phyloP scores from a whole-genome alignment of 2,888 invertebrate genomes.

The Macrophya annulata region DNA sequence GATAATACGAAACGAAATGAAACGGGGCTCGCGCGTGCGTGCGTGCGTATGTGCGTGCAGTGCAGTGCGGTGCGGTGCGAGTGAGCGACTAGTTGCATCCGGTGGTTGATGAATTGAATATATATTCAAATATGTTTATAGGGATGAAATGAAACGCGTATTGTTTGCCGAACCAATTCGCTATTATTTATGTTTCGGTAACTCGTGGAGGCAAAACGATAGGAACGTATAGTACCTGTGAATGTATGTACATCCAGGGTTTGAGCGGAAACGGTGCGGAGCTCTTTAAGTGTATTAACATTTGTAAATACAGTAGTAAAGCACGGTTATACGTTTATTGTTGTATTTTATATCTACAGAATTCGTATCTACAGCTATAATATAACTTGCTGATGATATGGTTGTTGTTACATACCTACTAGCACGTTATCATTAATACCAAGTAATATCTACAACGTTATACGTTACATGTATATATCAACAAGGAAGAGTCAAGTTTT shows the following conservation, averaged over 20 bases:
- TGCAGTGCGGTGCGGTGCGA: too few relatives aligned
- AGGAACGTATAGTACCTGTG: neutral
- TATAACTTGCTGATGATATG: neutral
- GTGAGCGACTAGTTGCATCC: conserved; percentile 39
- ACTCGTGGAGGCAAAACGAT: neutral
- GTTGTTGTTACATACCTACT: neutral
- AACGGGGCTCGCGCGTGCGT: neutral
- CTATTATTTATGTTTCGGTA: conserved; percentile 4
- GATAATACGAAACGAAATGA: neutral
- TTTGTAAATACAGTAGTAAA: neutral
- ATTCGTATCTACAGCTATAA: neutral
- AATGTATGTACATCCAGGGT: neutral
- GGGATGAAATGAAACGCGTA: conserved; percentile 14
- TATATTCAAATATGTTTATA: conserved; percentile 24
- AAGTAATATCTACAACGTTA: neutral
- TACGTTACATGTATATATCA: neutral
- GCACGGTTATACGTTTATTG: neutral
- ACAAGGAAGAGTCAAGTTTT: conserved; percentile 42
- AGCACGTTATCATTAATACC: neutral
- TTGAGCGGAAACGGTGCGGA: neutral
- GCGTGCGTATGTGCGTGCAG: conserved; percentile 1
- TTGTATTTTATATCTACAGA: neutral
- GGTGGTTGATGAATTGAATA: conserved; percentile 37
- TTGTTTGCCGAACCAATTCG: conserved; percentile 21
- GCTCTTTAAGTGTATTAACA: conserved; percentile 9